Evolutionary conservation across 2,113 vertebrate species (phyloP).

Genomic region (Silurus asotus): DNA sequence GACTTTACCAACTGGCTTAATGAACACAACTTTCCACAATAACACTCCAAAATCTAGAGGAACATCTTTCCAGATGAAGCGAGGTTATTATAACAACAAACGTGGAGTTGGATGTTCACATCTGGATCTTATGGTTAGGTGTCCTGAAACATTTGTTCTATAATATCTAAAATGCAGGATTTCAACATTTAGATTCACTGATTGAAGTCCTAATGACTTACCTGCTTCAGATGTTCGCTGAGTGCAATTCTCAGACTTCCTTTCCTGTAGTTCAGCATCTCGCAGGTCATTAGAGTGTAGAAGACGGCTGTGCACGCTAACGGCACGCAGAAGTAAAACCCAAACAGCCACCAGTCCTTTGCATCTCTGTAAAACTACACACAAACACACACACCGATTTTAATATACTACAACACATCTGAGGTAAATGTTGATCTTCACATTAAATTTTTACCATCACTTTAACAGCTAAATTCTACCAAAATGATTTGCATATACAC

Average conservation of each 20-base stretch:
- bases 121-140: too few relatives aligned
- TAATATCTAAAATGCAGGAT: neutral
- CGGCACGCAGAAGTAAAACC: conserved; percentile 93
- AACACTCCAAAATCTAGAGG: too few relatives aligned
- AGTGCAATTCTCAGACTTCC: conserved; percentile 85
- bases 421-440: neutral
- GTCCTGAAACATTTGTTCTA: too few relatives aligned
- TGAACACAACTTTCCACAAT: too few relatives aligned
- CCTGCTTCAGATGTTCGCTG: conserved; percentile 95
- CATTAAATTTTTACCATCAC: neutral
- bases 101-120: too few relatives aligned
- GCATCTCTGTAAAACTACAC: conserved; percentile 78
- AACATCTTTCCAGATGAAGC: too few relatives aligned
- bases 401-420: neutral
- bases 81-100: too few relatives aligned
- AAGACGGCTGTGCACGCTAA: conserved; percentile 86
- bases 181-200: neutral
- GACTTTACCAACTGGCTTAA: too few relatives aligned
- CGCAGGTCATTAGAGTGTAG: conserved; percentile 90
- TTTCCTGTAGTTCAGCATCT: conserved; percentile 88
- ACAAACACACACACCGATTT: conserved; percentile 3
- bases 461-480: neutral
- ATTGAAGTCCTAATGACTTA: conserved; percentile 57
- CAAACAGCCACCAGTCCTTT: conserved; percentile 98
- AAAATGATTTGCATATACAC: neutral